Conservation (phyloP, 2,113 vertebrate species). For the Epinephelus lanceolatus region DNA sequence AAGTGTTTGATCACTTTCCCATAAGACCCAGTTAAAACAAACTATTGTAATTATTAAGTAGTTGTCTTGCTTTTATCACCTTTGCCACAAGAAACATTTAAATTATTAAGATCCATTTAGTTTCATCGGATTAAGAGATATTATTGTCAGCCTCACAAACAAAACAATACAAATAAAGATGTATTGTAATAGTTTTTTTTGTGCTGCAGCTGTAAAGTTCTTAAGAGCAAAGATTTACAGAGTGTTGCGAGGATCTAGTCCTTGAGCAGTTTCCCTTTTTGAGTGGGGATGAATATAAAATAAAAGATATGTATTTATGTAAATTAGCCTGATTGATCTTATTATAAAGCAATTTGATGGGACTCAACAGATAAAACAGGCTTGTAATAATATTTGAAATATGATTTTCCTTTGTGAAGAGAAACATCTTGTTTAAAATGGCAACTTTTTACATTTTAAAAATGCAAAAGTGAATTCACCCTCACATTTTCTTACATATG, state of each 20-base stretch:
- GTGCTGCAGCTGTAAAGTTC: conserved; percentile 19
- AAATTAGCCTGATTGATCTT: conserved; percentile 52
- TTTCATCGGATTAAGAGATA: conserved; percentile 16
- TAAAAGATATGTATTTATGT: conserved; percentile 42
- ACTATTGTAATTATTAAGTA: conserved; percentile 7
- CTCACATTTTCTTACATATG: neutral
- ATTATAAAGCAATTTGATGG: conserved; percentile 54
- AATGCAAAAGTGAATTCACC: neutral
- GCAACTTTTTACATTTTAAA: conserved; percentile 8
- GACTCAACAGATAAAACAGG: conserved; percentile 41
- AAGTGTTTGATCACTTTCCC: conserved; percentile 37
- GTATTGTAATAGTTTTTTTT: conserved; percentile 11
- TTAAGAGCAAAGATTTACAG: conserved; percentile 25
- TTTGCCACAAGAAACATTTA: neutral
- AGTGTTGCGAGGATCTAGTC: conserved; percentile 18
- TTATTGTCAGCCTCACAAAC: conserved; percentile 19
- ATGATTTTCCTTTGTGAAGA: neutral
- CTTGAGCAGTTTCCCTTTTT: neutral
- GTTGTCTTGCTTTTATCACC: neutral
- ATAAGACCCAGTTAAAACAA: conserved; percentile 13
- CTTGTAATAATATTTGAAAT: conserved; percentile 43
- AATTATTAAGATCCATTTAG: neutral
- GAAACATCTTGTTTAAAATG: conserved; percentile 8
- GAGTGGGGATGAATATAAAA: conserved; percentile 34
- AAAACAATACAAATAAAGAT: conserved; percentile 1